phyloP scores from a whole-genome alignment of 2,888 invertebrate species.

The Amphiduros pacificus region DNA sequence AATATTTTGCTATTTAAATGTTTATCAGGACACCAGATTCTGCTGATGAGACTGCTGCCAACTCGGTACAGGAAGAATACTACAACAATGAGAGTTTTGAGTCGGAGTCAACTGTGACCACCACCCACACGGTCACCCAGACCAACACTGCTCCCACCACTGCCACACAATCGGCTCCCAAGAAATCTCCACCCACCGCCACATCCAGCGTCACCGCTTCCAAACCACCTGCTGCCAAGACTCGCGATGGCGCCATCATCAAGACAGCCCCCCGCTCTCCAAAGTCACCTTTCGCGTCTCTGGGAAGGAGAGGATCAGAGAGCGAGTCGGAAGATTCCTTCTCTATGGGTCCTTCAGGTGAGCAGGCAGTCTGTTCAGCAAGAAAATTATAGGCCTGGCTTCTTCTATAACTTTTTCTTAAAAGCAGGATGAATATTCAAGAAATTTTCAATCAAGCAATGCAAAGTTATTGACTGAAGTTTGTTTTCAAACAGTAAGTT shows the following conservation, averaged over 20 bases:
- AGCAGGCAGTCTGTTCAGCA: background rate
- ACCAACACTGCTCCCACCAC: background rate
- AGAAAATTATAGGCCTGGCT: no score
- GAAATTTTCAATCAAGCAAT: no score
- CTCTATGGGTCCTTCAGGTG: constrained; percentile 13
- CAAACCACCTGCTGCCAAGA: no score
- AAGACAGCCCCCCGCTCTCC: constrained; percentile 1
- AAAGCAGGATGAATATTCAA: no score
- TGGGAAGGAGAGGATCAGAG: constrained; percentile 2
- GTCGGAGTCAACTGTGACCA: constrained; percentile 3
- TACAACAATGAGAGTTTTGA: constrained; percentile 18
- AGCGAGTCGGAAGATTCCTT: constrained; percentile 16
- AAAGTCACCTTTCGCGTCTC: constrained; percentile 13
- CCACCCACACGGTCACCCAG: background rate
- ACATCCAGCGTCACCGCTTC: no score
- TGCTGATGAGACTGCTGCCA: constrained; percentile 3
- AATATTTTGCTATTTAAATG: background rate
- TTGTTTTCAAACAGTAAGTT: no score
- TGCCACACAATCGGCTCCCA: constrained; percentile 5
- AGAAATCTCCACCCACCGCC: constrained; percentile 6
- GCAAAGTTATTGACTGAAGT: no score
- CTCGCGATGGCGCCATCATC: background rate
- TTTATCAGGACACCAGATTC: constrained; percentile 14
- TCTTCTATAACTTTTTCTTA: no score
- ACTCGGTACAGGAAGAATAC: background rate